Evolutionary conservation across 2,797 vertebrate genomes (phyloP).

Genomic region (Anolis apletophallus): DNA sequence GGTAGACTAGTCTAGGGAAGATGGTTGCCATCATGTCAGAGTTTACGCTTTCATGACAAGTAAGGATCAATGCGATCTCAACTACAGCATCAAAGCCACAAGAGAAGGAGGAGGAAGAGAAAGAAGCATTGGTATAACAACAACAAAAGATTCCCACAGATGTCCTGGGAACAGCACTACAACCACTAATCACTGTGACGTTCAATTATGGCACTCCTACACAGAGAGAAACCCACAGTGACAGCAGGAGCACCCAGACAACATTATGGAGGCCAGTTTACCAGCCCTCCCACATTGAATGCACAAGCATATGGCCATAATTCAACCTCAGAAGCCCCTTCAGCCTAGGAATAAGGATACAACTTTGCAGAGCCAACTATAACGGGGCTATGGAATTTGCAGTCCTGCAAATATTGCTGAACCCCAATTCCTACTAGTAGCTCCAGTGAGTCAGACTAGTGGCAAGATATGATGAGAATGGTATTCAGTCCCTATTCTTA

Average conservation of each 20-base stretch:
- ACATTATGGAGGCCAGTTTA: neutral
- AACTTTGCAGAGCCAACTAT: neutral
- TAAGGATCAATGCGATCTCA: neutral
- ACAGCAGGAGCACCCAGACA: neutral
- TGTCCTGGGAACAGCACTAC: neutral
- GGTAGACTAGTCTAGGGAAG: neutral
- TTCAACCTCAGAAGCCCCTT: neutral
- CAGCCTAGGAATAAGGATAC: neutral
- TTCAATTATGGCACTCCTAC: constrained; percentile 16
- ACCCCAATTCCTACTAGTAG: neutral
- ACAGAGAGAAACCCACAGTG: neutral
- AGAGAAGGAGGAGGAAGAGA: too few species aligned
- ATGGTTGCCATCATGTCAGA: neutral
- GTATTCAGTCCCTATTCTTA: too few species aligned
- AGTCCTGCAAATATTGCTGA: neutral
- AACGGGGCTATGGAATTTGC: neutral
- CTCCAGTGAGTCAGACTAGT: neutral
- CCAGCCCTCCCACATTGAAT: constrained; percentile 4
- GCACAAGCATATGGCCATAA: neutral
- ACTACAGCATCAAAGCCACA: constrained; percentile 6
- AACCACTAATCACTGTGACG: constrained; percentile 3
- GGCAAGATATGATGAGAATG: neutral
- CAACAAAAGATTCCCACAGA: neutral
- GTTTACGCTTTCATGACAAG: neutral
- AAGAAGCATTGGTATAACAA: too few species aligned